A percentile compares a stretch with the other conserved stretches of the same genome.
Conservation (phyloP, 2,888 invertebrate species). For the Aspidiotus rigidus region DNA sequence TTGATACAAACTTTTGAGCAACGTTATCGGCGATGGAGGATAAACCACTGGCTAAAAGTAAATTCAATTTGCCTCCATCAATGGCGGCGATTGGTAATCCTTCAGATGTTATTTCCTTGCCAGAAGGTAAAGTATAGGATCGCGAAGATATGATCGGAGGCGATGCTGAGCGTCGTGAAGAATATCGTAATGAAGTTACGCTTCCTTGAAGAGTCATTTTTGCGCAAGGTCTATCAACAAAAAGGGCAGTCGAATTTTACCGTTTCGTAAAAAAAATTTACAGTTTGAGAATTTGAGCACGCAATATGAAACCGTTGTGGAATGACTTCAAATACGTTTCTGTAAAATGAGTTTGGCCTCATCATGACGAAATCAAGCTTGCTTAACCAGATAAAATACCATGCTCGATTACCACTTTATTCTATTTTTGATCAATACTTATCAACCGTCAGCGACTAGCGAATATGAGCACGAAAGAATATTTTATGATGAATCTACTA, state of each 20-base stretch:
- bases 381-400: too few relatives aligned
- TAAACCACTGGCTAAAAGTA: conserved; percentile 41
- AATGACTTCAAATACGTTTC: too few relatives aligned
- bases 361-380: too few relatives aligned
- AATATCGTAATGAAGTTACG: neutral
- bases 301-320: too few relatives aligned
- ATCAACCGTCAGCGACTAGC: too few relatives aligned
- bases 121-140: conserved; percentile 38
- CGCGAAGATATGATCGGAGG: conserved; percentile 35
- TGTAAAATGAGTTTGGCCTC: too few relatives aligned
- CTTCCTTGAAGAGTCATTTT: conserved; percentile 48
- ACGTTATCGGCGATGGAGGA: conserved; percentile 35
- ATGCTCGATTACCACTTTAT: too few relatives aligned
- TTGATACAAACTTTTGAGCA: conserved; percentile 39
- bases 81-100: conserved; percentile 43
- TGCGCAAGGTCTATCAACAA: conserved; percentile 46
- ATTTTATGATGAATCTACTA: too few relatives aligned
- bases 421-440: too few relatives aligned
- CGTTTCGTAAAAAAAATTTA: too few relatives aligned
- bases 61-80: conserved; percentile 44
- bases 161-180: conserved; percentile 9
- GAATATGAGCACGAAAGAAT: too few relatives aligned
- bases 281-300: too few relatives aligned
- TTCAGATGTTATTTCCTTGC: conserved; percentile 40
- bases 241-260: neutral